A percentile compares a stretch with the other conserved stretches of the same genome.
Conservation (phyloP, 1,140 invertebrate species). For the Marisa cornuarietis region DNA sequence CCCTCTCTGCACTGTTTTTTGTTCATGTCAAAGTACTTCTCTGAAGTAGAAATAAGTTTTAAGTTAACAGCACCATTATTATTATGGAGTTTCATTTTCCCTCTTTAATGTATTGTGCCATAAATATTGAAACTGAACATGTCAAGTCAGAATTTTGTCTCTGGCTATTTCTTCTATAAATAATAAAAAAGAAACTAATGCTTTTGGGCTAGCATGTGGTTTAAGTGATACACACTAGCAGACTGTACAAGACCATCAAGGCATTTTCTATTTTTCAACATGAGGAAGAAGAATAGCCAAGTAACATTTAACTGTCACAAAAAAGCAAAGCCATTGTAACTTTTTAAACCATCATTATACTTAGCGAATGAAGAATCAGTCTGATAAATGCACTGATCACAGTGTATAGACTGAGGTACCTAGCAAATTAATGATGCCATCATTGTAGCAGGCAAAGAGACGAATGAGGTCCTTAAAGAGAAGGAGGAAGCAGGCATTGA, state of each 20-base stretch:
- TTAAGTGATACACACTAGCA: neutral
- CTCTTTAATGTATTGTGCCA: neutral
- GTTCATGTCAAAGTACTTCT: constrained; percentile 99
- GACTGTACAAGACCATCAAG: too few species aligned
- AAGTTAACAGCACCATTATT: constrained; percentile 3
- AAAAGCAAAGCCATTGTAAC: too few species aligned
- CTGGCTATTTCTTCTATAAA: neutral
- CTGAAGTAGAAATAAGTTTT: constrained; percentile 50
- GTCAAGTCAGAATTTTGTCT: neutral
- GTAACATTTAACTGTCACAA: too few species aligned
- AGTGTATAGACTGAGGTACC: constrained; percentile 66
- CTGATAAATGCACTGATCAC: too few species aligned
- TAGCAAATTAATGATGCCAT: constrained; percentile 98
- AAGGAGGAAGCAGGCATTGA: constrained; percentile 98
- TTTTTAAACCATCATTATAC: too few species aligned
- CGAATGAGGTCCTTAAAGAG: constrained; percentile 98
- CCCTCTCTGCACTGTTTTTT: constrained; percentile 97
- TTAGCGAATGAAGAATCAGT: too few species aligned
- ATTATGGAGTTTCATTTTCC: neutral
- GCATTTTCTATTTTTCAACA: too few species aligned
- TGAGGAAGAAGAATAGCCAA: too few species aligned
- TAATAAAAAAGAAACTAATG: too few species aligned
- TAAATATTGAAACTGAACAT: neutral
- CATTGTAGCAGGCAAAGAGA: constrained; percentile 99
- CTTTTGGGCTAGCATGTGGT: too few species aligned